These are phyloP conservation scores for Amphipoea lucens DNA, from an alignment of 2,888 invertebrate genomes.

Conservation along the genomic window DNA sequence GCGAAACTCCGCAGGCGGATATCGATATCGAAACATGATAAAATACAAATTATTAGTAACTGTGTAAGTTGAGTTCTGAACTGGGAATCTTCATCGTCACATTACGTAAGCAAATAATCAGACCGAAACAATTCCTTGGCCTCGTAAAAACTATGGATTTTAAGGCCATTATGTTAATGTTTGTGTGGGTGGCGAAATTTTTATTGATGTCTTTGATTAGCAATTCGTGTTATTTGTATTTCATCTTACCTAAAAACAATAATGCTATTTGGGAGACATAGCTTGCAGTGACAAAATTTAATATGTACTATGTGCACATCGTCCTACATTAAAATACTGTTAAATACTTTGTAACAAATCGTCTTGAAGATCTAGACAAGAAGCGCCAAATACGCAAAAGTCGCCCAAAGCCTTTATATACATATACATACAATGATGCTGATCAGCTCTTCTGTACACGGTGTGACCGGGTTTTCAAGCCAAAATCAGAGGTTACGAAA, in stretches of 20 bases:
- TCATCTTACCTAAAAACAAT: not conserved
- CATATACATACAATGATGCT: too few species aligned
- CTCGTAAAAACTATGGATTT: slow-evolving; percentile 60
- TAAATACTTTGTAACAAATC: not conserved
- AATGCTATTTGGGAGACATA: not conserved
- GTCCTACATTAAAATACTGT: not conserved
- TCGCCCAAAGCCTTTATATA: too few species aligned
- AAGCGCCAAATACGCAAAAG: too few species aligned
- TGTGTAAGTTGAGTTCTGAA: not conserved
- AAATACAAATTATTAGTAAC: too few species aligned
- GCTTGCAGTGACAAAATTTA: not conserved
- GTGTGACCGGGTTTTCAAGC: too few species aligned
- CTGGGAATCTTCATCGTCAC: slow-evolving; percentile 32
- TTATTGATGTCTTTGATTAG: not conserved
- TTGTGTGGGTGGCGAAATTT: slow-evolving; percentile 10
- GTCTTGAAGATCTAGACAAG: not conserved
- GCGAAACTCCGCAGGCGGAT: not conserved
- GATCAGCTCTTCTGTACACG: too few species aligned
- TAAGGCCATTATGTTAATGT: slow-evolving; percentile 42
- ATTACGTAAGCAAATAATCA: slow-evolving; percentile 60
- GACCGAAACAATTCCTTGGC: slow-evolving; percentile 66
- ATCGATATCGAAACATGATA: not conserved
- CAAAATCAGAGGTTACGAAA: too few species aligned
- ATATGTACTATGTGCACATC: not conserved
- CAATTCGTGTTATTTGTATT: not conserved